A percentile compares a stretch with the other conserved stretches of the same genome.
Evolutionary conservation across 2,797 vertebrate genomes (phyloP).

Genomic region (Pelodytes ibericus): DNA sequence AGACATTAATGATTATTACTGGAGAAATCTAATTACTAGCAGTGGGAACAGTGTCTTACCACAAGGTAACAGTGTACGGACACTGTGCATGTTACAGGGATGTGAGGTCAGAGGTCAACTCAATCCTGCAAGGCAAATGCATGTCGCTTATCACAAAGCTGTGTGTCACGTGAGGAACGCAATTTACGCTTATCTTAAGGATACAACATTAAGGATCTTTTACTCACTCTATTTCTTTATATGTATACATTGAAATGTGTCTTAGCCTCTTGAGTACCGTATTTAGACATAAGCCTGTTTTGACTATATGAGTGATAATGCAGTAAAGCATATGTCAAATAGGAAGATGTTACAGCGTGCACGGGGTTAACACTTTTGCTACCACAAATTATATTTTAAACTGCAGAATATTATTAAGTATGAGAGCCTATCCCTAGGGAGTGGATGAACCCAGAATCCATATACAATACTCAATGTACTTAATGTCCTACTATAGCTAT

Average conservation of each 20-base stretch:
- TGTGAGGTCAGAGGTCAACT: slow-evolving; percentile 91
- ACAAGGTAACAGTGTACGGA: slow-evolving; percentile 77
- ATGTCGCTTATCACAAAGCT: slow-evolving; percentile 63
- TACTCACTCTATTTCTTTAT: not conserved
- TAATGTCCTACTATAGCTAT: not conserved
- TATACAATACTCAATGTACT: not conserved
- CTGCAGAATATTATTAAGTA: no score
- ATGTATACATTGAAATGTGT: not conserved
- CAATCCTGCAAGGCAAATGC: slow-evolving; percentile 91
- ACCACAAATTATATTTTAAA: no score
- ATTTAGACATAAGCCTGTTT: no score
- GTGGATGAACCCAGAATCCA: not conserved
- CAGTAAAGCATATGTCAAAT: no score
- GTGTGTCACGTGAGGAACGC: not conserved
- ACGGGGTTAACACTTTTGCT: no score
- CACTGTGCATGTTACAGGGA: slow-evolving; percentile 78
- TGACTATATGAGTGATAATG: no score
- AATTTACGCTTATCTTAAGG: not conserved
- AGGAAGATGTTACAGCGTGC: no score
- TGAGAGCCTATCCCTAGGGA: not conserved
- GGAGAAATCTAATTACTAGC: slow-evolving; percentile 33
- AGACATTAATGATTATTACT: slow-evolving; percentile 41
- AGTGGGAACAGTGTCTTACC: slow-evolving; percentile 76
- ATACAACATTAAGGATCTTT: not conserved
- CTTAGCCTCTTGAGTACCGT: no score